Conservation (phyloP, 2,113 vertebrate genomes). For the Arothron firmamentum region DNA sequence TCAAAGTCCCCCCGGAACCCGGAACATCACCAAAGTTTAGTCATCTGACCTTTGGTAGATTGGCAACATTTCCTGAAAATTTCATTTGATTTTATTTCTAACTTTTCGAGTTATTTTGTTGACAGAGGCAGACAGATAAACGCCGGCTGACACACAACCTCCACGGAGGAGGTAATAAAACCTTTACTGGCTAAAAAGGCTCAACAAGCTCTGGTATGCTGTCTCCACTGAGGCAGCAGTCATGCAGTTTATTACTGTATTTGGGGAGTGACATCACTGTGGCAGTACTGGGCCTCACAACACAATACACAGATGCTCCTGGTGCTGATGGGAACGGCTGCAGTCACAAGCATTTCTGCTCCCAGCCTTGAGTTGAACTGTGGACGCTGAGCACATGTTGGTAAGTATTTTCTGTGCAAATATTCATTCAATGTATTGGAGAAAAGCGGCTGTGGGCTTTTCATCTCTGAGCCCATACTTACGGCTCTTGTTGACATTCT, state of each 20-base stretch:
- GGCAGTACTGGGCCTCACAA: conserved; percentile 38
- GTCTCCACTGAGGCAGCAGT: conserved; percentile 16
- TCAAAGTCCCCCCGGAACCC: too few relatives aligned
- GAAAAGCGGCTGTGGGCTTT: conserved; percentile 1
- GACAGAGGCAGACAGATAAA: too few relatives aligned
- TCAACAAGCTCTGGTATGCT: conserved; percentile 13
- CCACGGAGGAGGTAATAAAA: too few relatives aligned
- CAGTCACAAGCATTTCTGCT: conserved; percentile 1
- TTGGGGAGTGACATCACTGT: conserved; percentile 44
- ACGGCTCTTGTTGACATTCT: conserved; percentile 25
- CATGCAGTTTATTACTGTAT: conserved; percentile 34
- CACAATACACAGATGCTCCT: conserved; percentile 27
- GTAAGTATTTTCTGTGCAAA: not conserved
- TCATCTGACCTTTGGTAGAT: too few relatives aligned
- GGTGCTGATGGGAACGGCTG: not conserved
- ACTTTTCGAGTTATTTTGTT: too few relatives aligned
- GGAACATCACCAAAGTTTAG: too few relatives aligned
- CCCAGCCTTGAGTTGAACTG: not conserved
- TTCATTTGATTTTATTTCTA: too few relatives aligned
- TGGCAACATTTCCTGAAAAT: too few relatives aligned
- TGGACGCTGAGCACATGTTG: not conserved
- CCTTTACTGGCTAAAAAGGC: conserved; percentile 5
- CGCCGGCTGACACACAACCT: too few relatives aligned
- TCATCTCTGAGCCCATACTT: conserved; percentile 6
- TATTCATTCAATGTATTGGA: not conserved